These are phyloP conservation scores for Drosophila atroscutellata DNA, from an alignment of 2,888 invertebrate species.

Conservation along the genomic window DNA sequence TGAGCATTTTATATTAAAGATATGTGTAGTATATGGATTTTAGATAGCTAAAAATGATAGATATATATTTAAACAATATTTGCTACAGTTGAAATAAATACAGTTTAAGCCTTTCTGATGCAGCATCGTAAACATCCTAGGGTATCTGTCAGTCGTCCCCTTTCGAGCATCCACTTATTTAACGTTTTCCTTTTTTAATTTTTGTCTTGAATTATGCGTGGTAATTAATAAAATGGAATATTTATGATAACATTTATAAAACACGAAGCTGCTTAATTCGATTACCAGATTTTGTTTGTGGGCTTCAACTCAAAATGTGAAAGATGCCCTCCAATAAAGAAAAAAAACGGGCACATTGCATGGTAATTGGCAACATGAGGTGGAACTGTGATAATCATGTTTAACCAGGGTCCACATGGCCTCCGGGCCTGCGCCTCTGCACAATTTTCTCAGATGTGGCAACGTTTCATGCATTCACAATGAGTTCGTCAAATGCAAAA, in stretches of 20 bases:
- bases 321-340: conserved; percentile 4
- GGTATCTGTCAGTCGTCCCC: conserved; percentile 1
- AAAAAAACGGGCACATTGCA: conserved; percentile 40
- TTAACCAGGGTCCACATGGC: conserved; percentile 48
- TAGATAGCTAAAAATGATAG: not conserved
- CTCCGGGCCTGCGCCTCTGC: conserved; percentile 24
- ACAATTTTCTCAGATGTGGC: conserved; percentile 32
- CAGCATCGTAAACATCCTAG: not conserved
- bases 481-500: conserved; percentile 76
- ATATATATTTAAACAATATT: not conserved
- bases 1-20: not conserved
- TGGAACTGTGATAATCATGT: conserved; percentile 81
- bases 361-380: conserved; percentile 70
- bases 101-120: rapidly evolving
- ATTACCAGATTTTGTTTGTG: conserved; percentile 66
- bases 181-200: conserved; percentile 20
- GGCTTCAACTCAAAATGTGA: conserved; percentile 11
- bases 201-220: conserved; percentile 71
- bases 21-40: not conserved
- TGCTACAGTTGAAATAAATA: not conserved
- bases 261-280: conserved; percentile 80
- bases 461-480: conserved; percentile 70
- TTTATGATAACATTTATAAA: conserved; percentile 81
- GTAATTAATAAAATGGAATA: conserved; percentile 81
- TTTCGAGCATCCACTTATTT: not conserved